These are phyloP conservation scores for Cavia porcellus DNA, from an alignment of 2,113 vertebrate species.

Conservation along the genomic window DNA sequence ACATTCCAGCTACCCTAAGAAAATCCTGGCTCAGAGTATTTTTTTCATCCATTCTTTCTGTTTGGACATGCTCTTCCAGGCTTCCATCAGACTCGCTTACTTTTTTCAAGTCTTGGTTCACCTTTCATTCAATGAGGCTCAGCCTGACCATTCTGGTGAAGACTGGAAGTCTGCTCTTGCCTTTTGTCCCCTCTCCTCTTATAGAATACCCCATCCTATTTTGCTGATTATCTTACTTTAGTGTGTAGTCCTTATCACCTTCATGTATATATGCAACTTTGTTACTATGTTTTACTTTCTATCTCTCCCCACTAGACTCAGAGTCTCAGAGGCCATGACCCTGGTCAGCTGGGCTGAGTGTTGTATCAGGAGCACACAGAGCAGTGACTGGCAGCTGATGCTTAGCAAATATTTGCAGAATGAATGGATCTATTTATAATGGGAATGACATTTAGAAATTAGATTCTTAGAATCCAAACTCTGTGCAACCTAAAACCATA, in stretches of 20 bases:
- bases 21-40: neutral
- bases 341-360: neutral
- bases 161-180: neutral
- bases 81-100: neutral
- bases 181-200: neutral
- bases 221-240: neutral
- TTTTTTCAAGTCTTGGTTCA: neutral
- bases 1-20: neutral
- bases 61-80: neutral
- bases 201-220: neutral
- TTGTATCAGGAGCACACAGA: neutral
- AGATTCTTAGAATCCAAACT: constrained; percentile 59
- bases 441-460: constrained; percentile 10
- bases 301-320: neutral
- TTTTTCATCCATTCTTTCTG: neutral
- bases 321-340: neutral
- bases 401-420: constrained; percentile 57
- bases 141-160: neutral
- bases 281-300: neutral
- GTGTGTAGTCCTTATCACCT: neutral
- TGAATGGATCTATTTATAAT: constrained; percentile 69
- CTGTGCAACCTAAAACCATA: constrained; percentile 54
- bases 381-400: constrained; percentile 30
- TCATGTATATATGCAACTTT: neutral
- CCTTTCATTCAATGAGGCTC: neutral